phyloP scores from a whole-genome alignment of 2,797 vertebrate species.

The Gymnothorax reevesii region DNA sequence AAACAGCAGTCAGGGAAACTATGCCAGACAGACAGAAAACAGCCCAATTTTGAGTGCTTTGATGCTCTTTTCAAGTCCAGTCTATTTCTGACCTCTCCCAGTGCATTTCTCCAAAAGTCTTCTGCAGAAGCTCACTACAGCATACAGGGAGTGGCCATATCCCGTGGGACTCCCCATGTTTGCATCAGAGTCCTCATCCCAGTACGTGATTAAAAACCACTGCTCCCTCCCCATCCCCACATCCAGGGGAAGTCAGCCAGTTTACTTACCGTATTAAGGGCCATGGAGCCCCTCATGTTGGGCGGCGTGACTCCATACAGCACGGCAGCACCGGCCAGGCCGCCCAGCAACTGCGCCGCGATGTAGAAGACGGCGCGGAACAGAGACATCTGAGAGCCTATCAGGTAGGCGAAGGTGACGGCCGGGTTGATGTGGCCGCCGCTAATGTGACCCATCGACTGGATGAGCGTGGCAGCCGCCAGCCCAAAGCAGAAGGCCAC shows the following conservation, averaged over 20 bases:
- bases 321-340: conserved; percentile 71
- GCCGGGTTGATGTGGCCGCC: conserved; percentile 76
- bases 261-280: conserved; percentile 69
- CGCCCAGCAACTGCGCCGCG: conserved; percentile 72
- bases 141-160: background rate
- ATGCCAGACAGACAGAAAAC: background rate
- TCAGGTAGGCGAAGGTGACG: conserved; percentile 72
- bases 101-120: background rate
- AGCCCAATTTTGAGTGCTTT: background rate
- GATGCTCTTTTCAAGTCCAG: background rate
- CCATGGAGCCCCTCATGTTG: conserved; percentile 70
- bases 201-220: background rate
- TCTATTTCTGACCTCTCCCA: background rate
- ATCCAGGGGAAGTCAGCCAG: background rate
- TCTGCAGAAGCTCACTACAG: background rate
- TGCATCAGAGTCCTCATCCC: background rate
- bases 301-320: conserved; percentile 71
- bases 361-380: conserved; percentile 71
- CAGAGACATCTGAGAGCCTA: conserved; percentile 75
- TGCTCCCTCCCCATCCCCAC: background rate
- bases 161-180: background rate
- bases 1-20: background rate
- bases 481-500: conserved; percentile 74
- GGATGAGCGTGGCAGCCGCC: conserved; percentile 70
- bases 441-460: conserved; percentile 72